Conservation (phyloP, 2,113 vertebrate genomes). For the Ornithorhynchus anatinus region DNA sequence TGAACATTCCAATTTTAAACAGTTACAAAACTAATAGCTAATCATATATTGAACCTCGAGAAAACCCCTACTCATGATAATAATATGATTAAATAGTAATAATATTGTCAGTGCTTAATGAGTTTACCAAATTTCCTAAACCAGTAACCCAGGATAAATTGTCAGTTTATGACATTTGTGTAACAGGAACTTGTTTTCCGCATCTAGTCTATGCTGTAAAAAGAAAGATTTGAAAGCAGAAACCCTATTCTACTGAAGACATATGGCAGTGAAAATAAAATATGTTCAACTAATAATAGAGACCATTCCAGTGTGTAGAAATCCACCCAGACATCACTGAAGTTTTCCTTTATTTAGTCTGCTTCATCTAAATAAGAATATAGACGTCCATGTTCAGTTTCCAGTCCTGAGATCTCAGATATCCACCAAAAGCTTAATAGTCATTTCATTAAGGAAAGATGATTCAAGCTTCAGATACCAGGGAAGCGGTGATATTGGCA, state of each 20-base stretch:
- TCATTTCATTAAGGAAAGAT: conserved; percentile 20
- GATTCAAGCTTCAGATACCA: neutral
- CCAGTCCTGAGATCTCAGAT: conserved; percentile 9
- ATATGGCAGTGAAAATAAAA: neutral
- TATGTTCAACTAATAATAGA: neutral
- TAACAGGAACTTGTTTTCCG: conserved; percentile 9
- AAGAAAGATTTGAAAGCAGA: neutral
- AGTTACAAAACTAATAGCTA: conserved; percentile 79
- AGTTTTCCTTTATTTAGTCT: conserved; percentile 5
- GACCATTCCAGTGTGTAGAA: neutral
- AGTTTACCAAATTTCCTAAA: conserved; percentile 42
- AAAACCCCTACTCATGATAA: conserved; percentile 70
- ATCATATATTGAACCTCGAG: conserved; percentile 76
- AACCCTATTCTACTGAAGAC: neutral
- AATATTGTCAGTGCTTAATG: conserved; percentile 57
- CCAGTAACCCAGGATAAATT: conserved; percentile 37
- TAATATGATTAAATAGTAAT: conserved; percentile 64
- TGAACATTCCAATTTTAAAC: conserved; percentile 68
- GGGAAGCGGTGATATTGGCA: neutral
- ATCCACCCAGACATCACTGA: neutral
- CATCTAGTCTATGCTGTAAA: conserved; percentile 5
- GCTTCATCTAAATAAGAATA: neutral
- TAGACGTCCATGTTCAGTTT: neutral
- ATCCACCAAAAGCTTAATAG: conserved; percentile 24
- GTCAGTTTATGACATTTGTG: neutral